Evolutionary conservation across 2,888 invertebrate genomes (phyloP), one percentile per base, ranked within the genome.

Genomic region (Acanthosepion pharaonis): DNA sequence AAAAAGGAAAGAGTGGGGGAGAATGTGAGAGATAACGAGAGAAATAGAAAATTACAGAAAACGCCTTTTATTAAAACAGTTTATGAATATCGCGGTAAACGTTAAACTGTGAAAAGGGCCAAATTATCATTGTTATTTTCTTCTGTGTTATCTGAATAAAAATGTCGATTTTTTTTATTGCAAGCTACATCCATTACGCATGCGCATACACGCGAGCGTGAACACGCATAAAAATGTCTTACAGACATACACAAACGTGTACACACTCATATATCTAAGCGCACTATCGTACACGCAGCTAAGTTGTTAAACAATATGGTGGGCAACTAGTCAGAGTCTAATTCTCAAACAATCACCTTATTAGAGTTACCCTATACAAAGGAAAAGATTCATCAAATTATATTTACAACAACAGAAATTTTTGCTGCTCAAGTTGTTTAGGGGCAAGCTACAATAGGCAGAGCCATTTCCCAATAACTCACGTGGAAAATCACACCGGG

Each of bases 401-500:
- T 78, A 78, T 78, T 78, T 78, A 78, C 11, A 78, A 78, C n/a
- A 78, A n/a, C 78, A 78, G 78, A n/a, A 20, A 78, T 78, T 78
- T 78, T 78, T 20, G 33, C 78, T 78, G 78, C n/a, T 78, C n/a
- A 78, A 78, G n/a, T 78, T 78, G 78, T 78, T 78, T 78, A 78
- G n/a, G 78, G 33, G 78, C 78, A n/a, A n/a, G n/a, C 15, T n/a
- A 78, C 78, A 78, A 78, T 78, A 78, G 78, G 78, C n/a, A n/a
- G n/a, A 33, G 33, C 78, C 78, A 11, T n/a, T 78, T n/a, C 78
- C 78, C n/a, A 78, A 78, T 78, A 78, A 78, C n/a, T 78, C 78
- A 78, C 78, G 78, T 78, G 78, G 78, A 78, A 78, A 78, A 78
- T 78, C n/a, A 78, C n/a, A 78, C n/a, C n/a, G n/a, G 78, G 78